Evolutionary conservation across 2,113 vertebrate species (phyloP).

Genomic region (Charina bottae): DNA sequence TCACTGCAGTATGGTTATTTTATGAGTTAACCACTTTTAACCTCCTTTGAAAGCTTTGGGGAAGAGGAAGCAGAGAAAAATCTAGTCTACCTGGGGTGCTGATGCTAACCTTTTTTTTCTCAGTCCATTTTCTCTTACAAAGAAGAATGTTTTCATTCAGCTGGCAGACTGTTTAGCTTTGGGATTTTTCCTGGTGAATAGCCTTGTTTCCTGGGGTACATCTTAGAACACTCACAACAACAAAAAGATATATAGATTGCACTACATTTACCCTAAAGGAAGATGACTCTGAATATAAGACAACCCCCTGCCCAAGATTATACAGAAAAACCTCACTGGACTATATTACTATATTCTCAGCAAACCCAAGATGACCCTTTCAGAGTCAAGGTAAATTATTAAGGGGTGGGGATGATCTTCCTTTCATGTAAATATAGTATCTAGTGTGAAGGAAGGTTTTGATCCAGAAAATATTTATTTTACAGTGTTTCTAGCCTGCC

Average conservation of each 20-base stretch:
- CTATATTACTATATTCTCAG: not conserved
- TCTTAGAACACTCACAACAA: not conserved
- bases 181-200: not conserved
- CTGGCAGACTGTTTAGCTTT: not conserved
- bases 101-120: not conserved
- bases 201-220: not conserved
- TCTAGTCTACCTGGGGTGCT: not conserved
- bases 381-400: not conserved
- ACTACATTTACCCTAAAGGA: constrained; percentile 1
- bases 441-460: not conserved
- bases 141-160: constrained; percentile 20
- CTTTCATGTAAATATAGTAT: not conserved
- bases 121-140: not conserved
- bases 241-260: not conserved
- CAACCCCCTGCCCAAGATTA: not conserved
- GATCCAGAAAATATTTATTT: not conserved
- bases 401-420: not conserved
- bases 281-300: not conserved
- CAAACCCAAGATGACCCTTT: not conserved
- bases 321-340: not conserved
- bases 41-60: not conserved
- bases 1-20: not conserved
- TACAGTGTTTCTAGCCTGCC: not conserved
- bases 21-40: not conserved
- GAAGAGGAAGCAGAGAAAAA: not conserved